Base-by-base conservation (phyloP, 2,888 invertebrate genomes). In the Xanthostigma xanthostigma region DNA sequence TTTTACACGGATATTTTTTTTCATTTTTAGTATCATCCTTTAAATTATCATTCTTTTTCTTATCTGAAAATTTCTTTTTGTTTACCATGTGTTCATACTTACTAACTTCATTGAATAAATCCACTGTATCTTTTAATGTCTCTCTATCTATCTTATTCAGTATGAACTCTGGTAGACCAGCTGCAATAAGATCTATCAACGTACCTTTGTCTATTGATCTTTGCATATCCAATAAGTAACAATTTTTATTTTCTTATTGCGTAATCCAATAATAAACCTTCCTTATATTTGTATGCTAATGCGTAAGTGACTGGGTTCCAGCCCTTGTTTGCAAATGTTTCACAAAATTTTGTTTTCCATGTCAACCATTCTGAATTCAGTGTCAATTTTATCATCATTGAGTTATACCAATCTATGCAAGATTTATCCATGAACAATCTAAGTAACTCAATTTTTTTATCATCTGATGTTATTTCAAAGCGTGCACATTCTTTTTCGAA, bases 301-400 rank as follows among this genome's bases (percentile, higher is more conserved):
- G 58, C 57, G 46, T 58, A 58, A 12, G 9, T 54, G 12, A 46
- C 49, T 38, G 51, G 53, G 47, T 44, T 55, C 59, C 59, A 59
- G 53, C 57, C 58, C 49, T 54, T 57, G 41, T 56, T 51, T 47
- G 55, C 51, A 46, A 58, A 58, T 42, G 56, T 49, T 35, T 57
- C 55, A 34, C 53, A 40, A 36, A 59, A 59, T 52, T 39, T 55
- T 9, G 53, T 41, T 52, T 56, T 58, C 57, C 59, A 59, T 55
- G 52, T 53, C 14, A 38, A 5, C 59, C 56, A 57, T 44, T 40
- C 53, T 41, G 51, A 43, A 44, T 58, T 50, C 41, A 55, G 49
- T 49, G 52, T 54, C 46, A 54, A 51, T 42, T 42, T 56, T 48
- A 50, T 53, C 35, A 53, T 17, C 45, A 51, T 57, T 46, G 54